Percentiles rank a stretch among this genome's conserved stretches.
phyloP scores from a whole-genome alignment of 2,888 invertebrate genomes.

The Drosophila ezoana region DNA sequence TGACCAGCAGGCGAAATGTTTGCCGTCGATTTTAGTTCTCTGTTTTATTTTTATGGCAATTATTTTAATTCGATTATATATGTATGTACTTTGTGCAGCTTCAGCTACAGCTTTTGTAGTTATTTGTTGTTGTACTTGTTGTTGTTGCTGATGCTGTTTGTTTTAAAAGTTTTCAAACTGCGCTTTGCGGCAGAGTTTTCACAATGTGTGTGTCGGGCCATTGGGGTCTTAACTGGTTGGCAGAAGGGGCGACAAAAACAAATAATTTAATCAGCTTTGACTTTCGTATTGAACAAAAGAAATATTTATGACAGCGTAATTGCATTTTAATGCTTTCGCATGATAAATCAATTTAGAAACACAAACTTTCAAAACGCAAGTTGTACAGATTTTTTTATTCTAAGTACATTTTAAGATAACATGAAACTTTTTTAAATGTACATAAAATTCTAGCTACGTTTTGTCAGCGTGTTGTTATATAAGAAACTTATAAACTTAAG shows the following conservation, averaged over 20 bases:
- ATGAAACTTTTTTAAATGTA: too few relatives aligned
- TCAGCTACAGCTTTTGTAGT: constrained; percentile 10
- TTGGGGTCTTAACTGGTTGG: constrained; percentile 2
- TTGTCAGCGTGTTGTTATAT: too few relatives aligned
- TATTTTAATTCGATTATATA: constrained; percentile 76
- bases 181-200: constrained; percentile 33
- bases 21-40: constrained; percentile 59
- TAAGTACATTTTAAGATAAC: too few relatives aligned
- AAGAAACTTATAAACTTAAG: too few relatives aligned
- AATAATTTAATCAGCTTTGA: constrained; percentile 55
- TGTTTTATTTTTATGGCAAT: constrained; percentile 55
- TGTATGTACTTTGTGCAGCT: constrained; percentile 31
- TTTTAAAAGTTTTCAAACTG: constrained; percentile 47
- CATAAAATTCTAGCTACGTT: too few relatives aligned
- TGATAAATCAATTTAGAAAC: constrained; percentile 14
- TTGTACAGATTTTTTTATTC: too few relatives aligned
- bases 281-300: constrained; percentile 22
- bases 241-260: constrained; percentile 5
- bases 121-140: background rate
- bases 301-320: constrained; percentile 17
- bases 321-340: constrained; percentile 11
- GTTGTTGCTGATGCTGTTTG: constrained; percentile 23
- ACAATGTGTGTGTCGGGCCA: constrained; percentile 9
- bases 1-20: constrained; percentile 52
- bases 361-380: background rate